These are phyloP conservation scores for Petromus typicus DNA, from an alignment of 2,113 vertebrate genomes.

Conservation along the genomic window DNA sequence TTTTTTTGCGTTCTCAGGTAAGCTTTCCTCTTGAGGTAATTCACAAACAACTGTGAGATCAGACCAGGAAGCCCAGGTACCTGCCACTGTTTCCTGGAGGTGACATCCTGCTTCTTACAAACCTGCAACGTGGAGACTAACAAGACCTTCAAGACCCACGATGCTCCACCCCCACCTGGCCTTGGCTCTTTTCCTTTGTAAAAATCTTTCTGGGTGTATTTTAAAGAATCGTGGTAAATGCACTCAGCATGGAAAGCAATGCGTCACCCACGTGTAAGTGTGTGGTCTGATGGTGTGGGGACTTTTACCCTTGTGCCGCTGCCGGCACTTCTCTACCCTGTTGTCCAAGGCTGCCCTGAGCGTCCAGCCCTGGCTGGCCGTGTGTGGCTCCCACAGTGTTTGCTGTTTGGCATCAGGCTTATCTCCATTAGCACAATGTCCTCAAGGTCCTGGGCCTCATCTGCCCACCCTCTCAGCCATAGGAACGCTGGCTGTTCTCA, in stretches of 20 bases:
- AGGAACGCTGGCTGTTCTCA: background rate
- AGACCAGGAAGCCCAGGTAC: background rate
- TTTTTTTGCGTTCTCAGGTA: background rate
- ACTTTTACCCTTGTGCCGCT: background rate
- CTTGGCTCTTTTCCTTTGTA: background rate
- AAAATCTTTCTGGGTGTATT: background rate
- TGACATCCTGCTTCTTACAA: background rate
- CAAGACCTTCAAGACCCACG: background rate
- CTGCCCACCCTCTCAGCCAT: background rate
- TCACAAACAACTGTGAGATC: background rate
- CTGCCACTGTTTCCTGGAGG: background rate
- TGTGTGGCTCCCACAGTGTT: no score
- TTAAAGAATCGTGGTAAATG: no score
- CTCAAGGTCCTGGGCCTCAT: background rate
- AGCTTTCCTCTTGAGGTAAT: background rate
- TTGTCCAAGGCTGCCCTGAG: background rate
- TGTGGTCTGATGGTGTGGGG: background rate
- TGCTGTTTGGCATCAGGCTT: no score
- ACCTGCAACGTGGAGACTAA: background rate
- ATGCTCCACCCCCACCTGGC: background rate
- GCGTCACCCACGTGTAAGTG: rapidly evolving
- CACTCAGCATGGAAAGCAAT: background rate
- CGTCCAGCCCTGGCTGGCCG: background rate
- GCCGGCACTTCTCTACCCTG: background rate
- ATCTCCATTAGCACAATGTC: background rate